These are phyloP conservation scores for Crocodylus rhombifer DNA, from an alignment of 2,797 vertebrate species.

Conservation along the genomic window DNA sequence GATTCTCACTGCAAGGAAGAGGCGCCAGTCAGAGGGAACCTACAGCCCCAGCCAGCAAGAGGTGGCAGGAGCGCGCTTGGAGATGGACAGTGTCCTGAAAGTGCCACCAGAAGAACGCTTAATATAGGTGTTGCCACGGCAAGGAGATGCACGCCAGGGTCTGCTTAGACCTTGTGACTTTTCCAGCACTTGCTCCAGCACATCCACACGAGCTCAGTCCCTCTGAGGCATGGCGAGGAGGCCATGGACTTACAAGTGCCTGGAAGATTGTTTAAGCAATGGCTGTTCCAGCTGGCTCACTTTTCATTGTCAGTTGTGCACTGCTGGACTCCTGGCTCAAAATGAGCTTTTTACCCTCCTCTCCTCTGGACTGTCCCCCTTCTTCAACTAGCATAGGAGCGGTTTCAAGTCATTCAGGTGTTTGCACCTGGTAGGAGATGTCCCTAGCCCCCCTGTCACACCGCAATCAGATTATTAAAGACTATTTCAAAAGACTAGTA, in stretches of 20 bases:
- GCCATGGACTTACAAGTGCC: background rate
- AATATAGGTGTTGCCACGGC: conserved; percentile 81
- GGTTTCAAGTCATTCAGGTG: background rate
- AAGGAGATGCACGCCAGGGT: background rate
- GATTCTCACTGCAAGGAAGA: conserved; percentile 92
- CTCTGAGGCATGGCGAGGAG: background rate
- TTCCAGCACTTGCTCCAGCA: conserved; percentile 35
- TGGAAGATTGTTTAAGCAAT: accelerated
- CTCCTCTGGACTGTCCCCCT: accelerated
- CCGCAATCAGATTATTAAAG: background rate
- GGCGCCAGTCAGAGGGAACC: conserved; percentile 97
- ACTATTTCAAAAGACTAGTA: conserved; percentile 4
- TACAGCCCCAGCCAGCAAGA: conserved; percentile 98
- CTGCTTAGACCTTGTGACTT: conserved; percentile 9
- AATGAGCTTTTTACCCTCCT: background rate
- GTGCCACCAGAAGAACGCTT: conserved; percentile 97
- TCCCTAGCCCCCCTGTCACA: background rate
- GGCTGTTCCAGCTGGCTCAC: background rate
- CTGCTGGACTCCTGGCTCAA: background rate
- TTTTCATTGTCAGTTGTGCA: background rate
- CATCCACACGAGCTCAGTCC: background rate
- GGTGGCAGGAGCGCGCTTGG: conserved; percentile 93
- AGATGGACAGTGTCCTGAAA: conserved; percentile 98
- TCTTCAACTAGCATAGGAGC: accelerated
- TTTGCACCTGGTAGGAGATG: background rate